Evolutionary conservation across 2,113 vertebrate genomes (phyloP), one percentile per base, ranked within the genome.

Genomic region (Phoenicopterus ruber): DNA sequence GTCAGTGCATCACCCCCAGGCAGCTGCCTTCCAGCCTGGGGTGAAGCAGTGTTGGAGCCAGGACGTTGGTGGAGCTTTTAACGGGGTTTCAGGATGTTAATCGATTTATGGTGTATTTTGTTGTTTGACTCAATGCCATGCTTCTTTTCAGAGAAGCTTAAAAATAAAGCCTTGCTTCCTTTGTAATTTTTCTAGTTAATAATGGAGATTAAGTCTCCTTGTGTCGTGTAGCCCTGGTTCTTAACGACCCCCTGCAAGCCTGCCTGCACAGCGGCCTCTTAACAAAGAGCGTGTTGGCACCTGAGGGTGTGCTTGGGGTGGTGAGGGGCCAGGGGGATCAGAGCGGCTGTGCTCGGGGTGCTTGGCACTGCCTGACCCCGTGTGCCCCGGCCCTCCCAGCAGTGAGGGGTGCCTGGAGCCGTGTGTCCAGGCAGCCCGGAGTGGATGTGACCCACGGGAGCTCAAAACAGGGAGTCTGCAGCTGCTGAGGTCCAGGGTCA

Each of bases 131-230:
- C 72, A 59, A 8, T 36, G 90, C 89, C 11, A 3, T 5, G 44
- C 79, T 83, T 40, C 95, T 93, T 94, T 95, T 73, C 93, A 91
- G 84, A 89, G 90, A 5, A 87, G 95, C 93, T 97, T 95, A 96
- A 77, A 77, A 81, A 24, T 34, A 91, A 97, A 97, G 46, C 92
- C 69, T 36, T 17, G 31, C 73, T 84, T 40, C 31, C 31, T 93
- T 66, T 84, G 67, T 81, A n/a, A 77, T 77, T 89, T 93, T 86
- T 28, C 76, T 47, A 61, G 83, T 86, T 96, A 95, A 94, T 94
- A 96, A 81, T 13, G 31, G 34, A 84, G 95, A 95, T 96, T 93
- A 95, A 78, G 4, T 14, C 86, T 81, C 89, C 71, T 59, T 29
- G 74, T 31, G 36, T 38, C 2, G 5, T 1, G 4, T 19, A 52